Evolutionary conservation across 2,888 invertebrate species (phyloP).

Genomic region (Mystacides longicornis): DNA sequence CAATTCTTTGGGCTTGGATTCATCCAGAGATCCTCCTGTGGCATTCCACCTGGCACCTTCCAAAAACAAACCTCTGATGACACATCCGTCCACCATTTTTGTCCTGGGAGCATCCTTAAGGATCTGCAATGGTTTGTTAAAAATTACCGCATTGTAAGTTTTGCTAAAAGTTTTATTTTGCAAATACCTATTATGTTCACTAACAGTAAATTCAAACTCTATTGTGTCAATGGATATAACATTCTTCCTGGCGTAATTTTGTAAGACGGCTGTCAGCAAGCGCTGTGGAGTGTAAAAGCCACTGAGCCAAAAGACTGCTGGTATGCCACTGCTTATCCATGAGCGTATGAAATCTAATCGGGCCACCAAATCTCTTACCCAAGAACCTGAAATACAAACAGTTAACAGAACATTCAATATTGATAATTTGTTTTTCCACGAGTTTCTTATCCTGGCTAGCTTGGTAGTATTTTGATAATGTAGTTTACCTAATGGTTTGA

Average conservation of each 20-base stretch:
- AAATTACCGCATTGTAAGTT: not conserved
- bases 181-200: too few species aligned
- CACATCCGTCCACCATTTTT: slow-evolving; percentile 57
- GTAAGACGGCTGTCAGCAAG: slow-evolving; percentile 86
- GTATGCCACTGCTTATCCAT: slow-evolving; percentile 80
- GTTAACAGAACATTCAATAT: not conserved
- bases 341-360: slow-evolving; percentile 56
- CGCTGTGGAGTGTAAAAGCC: slow-evolving; percentile 95
- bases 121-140: not conserved
- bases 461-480: too few species aligned
- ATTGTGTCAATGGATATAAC: slow-evolving; percentile 74
- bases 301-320: slow-evolving; percentile 80
- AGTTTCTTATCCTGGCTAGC: too few species aligned
- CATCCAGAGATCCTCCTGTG: slow-evolving; percentile 56
- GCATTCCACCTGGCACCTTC: slow-evolving; percentile 88
- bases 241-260: slow-evolving; percentile 88
- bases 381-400: slow-evolving; percentile 45
- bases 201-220: slow-evolving; percentile 54
- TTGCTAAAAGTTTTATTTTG: not conserved
- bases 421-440: too few species aligned
- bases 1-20: slow-evolving; percentile 74
- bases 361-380: slow-evolving; percentile 56
- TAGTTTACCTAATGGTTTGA: slow-evolving; percentile 58
- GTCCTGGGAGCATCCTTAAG: not conserved
- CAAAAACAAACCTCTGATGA: slow-evolving; percentile 69